Percentiles rank a stretch among this genome's conserved stretches.
phyloP scores from a whole-genome alignment of 2,113 vertebrate genomes.

The Macquaria ambigua region DNA sequence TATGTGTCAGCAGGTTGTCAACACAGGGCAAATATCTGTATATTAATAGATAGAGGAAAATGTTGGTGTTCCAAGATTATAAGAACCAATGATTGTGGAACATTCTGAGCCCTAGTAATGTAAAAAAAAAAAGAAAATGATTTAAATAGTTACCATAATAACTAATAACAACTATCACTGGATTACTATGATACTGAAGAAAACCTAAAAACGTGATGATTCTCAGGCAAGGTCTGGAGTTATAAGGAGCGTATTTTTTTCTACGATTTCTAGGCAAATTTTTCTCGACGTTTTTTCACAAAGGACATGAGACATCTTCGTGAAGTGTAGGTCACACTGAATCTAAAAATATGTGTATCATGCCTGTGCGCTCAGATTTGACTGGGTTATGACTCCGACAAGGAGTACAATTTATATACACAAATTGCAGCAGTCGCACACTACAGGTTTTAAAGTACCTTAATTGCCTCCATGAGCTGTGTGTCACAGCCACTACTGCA shows the following conservation, averaged over 20 bases:
- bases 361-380: neutral
- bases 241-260: neutral
- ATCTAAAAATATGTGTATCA: neutral
- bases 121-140: too few relatives aligned
- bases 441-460: neutral
- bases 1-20: neutral
- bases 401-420: neutral
- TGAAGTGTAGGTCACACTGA: neutral
- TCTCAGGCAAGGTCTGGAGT: neutral
- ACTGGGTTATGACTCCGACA: neutral
- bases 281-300: neutral
- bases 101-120: neutral
- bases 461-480: neutral
- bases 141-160: too few relatives aligned
- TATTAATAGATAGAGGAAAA: neutral
- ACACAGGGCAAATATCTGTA: neutral
- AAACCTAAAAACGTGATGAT: neutral
- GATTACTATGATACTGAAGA: neutral
- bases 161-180: neutral
- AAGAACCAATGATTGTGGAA: neutral
- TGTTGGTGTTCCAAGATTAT: neutral
- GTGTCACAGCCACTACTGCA: neutral
- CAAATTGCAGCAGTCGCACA: neutral
- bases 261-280: neutral
- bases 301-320: too few relatives aligned